Percentiles rank a stretch among this genome's conserved stretches.
phyloP scores from a whole-genome alignment of 1,140 invertebrate species.

The Tyrophagus putrescentiae region DNA sequence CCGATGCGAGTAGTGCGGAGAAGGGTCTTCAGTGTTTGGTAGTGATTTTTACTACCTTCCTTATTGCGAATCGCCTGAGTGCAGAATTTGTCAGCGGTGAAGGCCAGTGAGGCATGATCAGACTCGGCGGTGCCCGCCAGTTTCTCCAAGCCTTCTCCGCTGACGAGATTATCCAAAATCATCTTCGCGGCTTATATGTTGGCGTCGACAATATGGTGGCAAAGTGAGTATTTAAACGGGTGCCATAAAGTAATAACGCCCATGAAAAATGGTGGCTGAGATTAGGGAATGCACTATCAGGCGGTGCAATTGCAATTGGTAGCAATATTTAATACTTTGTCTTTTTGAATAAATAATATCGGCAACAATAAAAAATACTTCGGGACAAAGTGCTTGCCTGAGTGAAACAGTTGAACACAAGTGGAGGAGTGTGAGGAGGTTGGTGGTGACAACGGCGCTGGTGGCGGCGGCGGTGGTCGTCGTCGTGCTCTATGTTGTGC shows the following conservation, averaged over 20 bases:
- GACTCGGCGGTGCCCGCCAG: too few relatives aligned
- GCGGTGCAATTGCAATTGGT: background rate
- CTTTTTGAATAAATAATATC: background rate
- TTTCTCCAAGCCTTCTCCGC: background rate
- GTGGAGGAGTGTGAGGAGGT: background rate
- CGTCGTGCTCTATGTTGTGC: too few relatives aligned
- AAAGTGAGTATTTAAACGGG: conserved; percentile 8
- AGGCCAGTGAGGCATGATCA: background rate
- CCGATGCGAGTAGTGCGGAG: background rate
- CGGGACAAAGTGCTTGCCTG: background rate
- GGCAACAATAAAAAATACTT: background rate
- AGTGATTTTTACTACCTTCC: background rate
- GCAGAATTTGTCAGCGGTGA: background rate
- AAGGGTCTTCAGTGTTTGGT: conserved; percentile 2
- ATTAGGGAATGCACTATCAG: conserved; percentile 3
- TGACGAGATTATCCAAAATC: background rate
- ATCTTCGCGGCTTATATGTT: background rate
- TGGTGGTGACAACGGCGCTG: too few relatives aligned
- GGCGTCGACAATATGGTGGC: background rate
- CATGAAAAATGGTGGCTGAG: background rate
- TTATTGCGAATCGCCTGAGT: background rate
- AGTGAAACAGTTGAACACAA: background rate
- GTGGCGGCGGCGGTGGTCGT: too few relatives aligned
- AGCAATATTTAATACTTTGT: background rate
- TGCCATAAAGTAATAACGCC: conserved; percentile 8